Base-by-base conservation (phyloP, 2,888 invertebrate genomes). In the Orchesellides sinensis region DNA sequence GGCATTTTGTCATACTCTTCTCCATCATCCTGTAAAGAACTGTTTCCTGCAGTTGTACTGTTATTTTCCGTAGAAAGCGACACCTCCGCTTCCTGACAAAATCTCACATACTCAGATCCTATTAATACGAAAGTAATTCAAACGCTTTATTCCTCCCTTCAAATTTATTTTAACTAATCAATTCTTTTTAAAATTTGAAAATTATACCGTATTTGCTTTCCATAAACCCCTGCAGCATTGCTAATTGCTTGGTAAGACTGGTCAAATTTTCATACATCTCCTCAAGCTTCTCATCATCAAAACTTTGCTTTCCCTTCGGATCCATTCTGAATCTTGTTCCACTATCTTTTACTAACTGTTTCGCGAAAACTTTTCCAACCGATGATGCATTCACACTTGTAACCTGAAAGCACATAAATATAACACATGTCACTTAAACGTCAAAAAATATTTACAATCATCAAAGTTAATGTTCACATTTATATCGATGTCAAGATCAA, bases 1-100 rank as follows among this genome's bases (percentile, higher is more conserved):
- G 78, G 78, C 78, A 78, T 78, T 52, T 78, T 78, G n/a, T 78
- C 78, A 52, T 78, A 78, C 2, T 78, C 78, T n/a, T 78, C 78
- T 25, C 19, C 21, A 12, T 78, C 78, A 6, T 78, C 77, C 4
- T 68, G 77, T 17, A 78, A 27, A 1, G 77, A 78, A n/a, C 52
- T 47, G 0, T 40, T 45, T n/a, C 47, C 73, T n/a, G 56, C 59
- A 14, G 17, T 29, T 8, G 65, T 45, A 1, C 63, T 47, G 1
- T 56, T 21, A 4, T 14, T 21, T 35, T 78, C 70, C 1, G 78
- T 70, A 61, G 70, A 49, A n/a, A n/a, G n/a, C n/a, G n/a, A n/a
- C n/a, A n/a, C n/a, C n/a, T n/a, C n/a, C n/a, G n/a, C n/a, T n/a
- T n/a, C n/a, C 40, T 78, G 70, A 52, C 69, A 78, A 21, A 63